phyloP scores from a whole-genome alignment of 1,140 invertebrate species.

The Eriocheir sinensis region DNA sequence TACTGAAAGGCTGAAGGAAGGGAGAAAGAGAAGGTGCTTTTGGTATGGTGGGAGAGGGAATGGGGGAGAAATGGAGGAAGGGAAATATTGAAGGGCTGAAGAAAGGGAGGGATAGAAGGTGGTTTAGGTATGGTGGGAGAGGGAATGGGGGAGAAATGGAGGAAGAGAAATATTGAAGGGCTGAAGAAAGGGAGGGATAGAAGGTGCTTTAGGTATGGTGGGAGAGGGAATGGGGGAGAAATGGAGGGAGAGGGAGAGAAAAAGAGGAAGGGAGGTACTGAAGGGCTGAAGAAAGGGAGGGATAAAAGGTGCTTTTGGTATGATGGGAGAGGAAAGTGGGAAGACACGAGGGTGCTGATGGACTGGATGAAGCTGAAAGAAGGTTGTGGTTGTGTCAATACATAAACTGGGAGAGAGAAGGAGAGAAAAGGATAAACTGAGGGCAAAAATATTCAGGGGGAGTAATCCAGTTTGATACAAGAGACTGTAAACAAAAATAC shows the following conservation, averaged over 20 bases:
- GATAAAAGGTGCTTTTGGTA: not conserved
- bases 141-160: not conserved
- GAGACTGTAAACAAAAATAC: not conserved
- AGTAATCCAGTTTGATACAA: not conserved
- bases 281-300: not conserved
- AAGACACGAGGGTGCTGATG: not conserved
- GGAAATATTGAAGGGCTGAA: not conserved
- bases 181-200: not conserved
- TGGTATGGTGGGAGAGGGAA: not conserved
- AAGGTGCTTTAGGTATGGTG: not conserved
- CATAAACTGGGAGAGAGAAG: not conserved
- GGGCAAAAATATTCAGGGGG: not conserved
- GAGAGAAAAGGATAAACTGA: not conserved
- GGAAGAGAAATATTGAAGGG: not conserved
- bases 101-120: not conserved
- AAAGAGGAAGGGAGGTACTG: not conserved
- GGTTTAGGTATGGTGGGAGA: not conserved
- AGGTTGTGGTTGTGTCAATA: not conserved
- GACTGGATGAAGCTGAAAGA: not conserved
- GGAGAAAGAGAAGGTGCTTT: not conserved
- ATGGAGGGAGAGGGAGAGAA: not conserved
- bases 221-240: not conserved
- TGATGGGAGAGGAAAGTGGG: not conserved
- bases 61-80: not conserved
- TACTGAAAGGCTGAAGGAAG: not conserved